These are phyloP conservation scores for Aselliscus stoliczkanus DNA, from an alignment of 2,797 vertebrate species.

Conservation along the genomic window DNA sequence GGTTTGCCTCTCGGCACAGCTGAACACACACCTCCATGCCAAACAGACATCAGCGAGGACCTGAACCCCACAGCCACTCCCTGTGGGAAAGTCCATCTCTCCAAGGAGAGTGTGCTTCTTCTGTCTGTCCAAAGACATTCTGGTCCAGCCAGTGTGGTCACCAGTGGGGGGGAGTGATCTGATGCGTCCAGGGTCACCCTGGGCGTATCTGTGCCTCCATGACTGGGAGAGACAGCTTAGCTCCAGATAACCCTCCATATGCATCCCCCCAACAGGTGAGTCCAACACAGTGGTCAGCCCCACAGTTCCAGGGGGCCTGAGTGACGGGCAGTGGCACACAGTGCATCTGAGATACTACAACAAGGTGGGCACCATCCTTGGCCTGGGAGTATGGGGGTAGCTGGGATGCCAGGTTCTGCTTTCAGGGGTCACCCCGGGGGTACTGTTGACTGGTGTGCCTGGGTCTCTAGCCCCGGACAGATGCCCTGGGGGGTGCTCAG, in stretches of 20 bases:
- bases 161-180: background rate
- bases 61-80: background rate
- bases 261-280: slow-evolving; percentile 85
- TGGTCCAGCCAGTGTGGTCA: background rate
- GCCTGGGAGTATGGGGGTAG: background rate
- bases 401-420: background rate
- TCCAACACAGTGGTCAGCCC: slow-evolving; percentile 95
- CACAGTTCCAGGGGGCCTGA: slow-evolving; percentile 92
- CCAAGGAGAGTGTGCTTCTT: background rate
- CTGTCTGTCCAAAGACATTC: background rate
- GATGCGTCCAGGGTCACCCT: background rate
- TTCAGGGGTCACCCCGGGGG: background rate
- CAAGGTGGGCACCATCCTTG: slow-evolving; percentile 84
- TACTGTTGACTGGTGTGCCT: slow-evolving; percentile 36
- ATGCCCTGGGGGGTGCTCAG: slow-evolving; percentile 89
- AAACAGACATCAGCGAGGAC: background rate
- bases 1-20: background rate
- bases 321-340: slow-evolving; percentile 97
- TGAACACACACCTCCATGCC: background rate
- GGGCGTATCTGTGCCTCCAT: background rate
- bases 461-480: slow-evolving; percentile 89
- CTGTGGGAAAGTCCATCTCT: background rate
- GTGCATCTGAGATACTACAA: slow-evolving; percentile 97
- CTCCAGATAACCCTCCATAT: background rate
- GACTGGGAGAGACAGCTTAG: background rate